phyloP scores from a whole-genome alignment of 1,140 invertebrate species.

The Bombus waltoni region DNA sequence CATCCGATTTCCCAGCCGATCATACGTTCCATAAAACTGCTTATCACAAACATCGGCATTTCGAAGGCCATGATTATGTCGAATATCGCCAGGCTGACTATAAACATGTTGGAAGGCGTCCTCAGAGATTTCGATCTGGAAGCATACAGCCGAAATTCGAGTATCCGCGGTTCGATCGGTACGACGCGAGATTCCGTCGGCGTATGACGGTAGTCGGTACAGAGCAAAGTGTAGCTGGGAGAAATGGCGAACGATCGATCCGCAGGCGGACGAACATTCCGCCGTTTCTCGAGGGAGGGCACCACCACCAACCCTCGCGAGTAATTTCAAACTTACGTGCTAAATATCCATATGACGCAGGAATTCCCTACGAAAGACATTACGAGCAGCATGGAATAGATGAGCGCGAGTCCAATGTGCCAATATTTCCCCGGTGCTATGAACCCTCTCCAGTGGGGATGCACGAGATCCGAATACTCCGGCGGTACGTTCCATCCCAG shows the following conservation, averaged over 20 bases:
- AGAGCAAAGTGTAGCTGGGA: neutral
- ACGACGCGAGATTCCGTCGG: no score
- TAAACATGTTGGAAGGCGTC: conserved; percentile 91
- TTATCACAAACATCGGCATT: conserved; percentile 88
- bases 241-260: neutral
- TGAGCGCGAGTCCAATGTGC: conserved; percentile 89
- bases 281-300: conserved; percentile 16
- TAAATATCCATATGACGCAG: conserved; percentile 92
- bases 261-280: neutral
- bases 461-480: conserved; percentile 87
- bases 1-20: conserved; percentile 88
- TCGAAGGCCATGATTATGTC: conserved; percentile 90
- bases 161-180: neutral
- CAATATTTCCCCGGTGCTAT: conserved; percentile 87
- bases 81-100: conserved; percentile 90
- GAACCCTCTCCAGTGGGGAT: conserved; percentile 89
- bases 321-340: conserved; percentile 84
- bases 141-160: neutral
- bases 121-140: conserved; percentile 87
- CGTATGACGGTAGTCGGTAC: neutral
- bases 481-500: conserved; percentile 88
- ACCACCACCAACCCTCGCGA: neutral
- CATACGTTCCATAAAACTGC: conserved; percentile 86
- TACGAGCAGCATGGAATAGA: conserved; percentile 88
- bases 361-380: conserved; percentile 89